Base-by-base conservation (phyloP, 2,888 invertebrate genomes). In the Melikaiella ostensackeni region DNA sequence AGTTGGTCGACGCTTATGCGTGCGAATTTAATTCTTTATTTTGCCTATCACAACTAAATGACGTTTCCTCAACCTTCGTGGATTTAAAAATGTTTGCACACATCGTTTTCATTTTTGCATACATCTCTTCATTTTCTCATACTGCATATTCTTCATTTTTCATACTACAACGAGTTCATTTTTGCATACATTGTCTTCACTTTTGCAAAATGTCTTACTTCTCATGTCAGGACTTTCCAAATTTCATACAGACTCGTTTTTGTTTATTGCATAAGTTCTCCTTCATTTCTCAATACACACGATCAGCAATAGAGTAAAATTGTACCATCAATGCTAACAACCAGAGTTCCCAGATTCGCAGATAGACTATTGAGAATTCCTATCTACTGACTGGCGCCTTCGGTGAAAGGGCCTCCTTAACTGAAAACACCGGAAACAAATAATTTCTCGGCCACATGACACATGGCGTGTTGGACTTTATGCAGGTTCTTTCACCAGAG, bases 401-500 rank as follows among this genome's bases (percentile, higher is more conserved):
- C 70, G 50, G 70, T 50, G 46, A 70, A 70, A 50, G 50, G 50
- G 30, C 50, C 50, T 50, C 19, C 35, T 35, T 70, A 70, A 70
- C 70, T 46, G 30, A 70, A 70, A 70, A 50, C 33, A 70, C 50
- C 70, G 50, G 70, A 70, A 70, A 70, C 70, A 70, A 70, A 70
- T 70, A 70, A 70, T 70, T 30, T 46, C 70, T 46, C 50, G 70
- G 30, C n/a, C 70, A 55, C 70, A 70, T 66, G 46, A 27, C 59
- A 59, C 59, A 59, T 27, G 59, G 59, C 59, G 59, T 59, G 59
- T 59, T 59, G 27, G 76, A 75, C 75, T 78, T 80, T 79, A 80
- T 80, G 81, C 79, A 80, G 81, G 81, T 78, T 82, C 75, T 63
- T 75, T 74, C 79, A 78, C 79, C 75, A 78, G 78, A 61, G 76